These are phyloP conservation scores for Deilephila elpenor DNA, from an alignment of 2,888 invertebrate genomes.

Conservation along the genomic window DNA sequence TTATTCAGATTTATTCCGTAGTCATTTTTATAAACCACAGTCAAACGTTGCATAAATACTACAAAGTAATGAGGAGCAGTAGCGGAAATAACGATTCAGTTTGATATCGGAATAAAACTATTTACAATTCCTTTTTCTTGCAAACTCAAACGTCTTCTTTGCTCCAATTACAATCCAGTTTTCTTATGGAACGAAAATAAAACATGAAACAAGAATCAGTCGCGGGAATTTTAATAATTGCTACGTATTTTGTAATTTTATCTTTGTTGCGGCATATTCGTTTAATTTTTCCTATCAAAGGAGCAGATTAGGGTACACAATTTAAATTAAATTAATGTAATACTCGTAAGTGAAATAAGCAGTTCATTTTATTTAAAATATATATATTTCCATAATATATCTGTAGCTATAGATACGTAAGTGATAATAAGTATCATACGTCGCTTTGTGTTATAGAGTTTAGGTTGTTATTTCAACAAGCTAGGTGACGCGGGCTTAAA, in stretches of 20 bases:
- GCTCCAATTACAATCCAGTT: slow-evolving; percentile 39
- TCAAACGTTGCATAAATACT: slow-evolving; percentile 23
- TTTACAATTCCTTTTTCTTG: slow-evolving; percentile 47
- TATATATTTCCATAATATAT: too few species aligned
- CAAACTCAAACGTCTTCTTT: slow-evolving; percentile 46
- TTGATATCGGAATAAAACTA: slow-evolving; percentile 49
- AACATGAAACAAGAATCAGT: slow-evolving; percentile 2
- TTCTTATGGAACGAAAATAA: slow-evolving; percentile 1
- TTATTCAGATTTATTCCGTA: slow-evolving; percentile 19
- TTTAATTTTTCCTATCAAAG: background rate
- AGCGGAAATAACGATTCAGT: slow-evolving; percentile 59
- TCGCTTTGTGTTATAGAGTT: too few species aligned
- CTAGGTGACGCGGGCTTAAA: too few species aligned
- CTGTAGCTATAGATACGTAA: too few species aligned
- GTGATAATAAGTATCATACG: too few species aligned
- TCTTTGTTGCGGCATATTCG: background rate
- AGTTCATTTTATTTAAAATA: too few species aligned
- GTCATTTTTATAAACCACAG: slow-evolving; percentile 13
- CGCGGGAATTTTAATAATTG: slow-evolving; percentile 20
- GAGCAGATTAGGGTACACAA: background rate
- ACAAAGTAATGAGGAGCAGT: slow-evolving; percentile 37
- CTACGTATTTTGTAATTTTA: slow-evolving; percentile 1
- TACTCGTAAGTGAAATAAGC: too few species aligned
- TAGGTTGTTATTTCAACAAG: too few species aligned
- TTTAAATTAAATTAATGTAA: too few species aligned